These are phyloP conservation scores for Lycocerus yunnanus DNA, from an alignment of 2,888 invertebrate species.

Conservation along the genomic window DNA sequence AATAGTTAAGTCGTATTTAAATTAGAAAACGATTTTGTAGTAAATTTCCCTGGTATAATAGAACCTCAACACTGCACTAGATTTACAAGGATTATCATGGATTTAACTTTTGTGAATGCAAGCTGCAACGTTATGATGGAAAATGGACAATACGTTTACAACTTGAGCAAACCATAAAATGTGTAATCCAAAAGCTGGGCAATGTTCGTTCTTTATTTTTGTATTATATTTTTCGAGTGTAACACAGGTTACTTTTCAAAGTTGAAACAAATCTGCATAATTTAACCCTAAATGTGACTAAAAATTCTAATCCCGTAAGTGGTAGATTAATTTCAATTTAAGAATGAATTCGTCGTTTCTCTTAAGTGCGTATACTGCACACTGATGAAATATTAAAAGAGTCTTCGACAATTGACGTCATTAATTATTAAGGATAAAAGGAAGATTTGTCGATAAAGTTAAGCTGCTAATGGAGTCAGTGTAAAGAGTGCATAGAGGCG, in stretches of 20 bases:
- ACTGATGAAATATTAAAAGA: slow-evolving; percentile 17
- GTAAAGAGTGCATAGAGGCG: slow-evolving; percentile 18
- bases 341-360: not conserved
- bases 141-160: not conserved
- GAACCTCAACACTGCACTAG: not conserved
- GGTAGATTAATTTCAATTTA: not conserved
- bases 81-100: not conserved
- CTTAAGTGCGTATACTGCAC: not conserved
- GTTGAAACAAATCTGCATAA: not conserved
- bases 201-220: not conserved
- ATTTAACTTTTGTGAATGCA: not conserved
- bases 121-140: not conserved
- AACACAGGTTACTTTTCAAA: not conserved
- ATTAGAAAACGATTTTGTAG: not conserved
- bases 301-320: not conserved
- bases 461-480: slow-evolving; percentile 23
- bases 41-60: not conserved
- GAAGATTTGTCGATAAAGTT: slow-evolving; percentile 19
- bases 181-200: not conserved
- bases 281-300: not conserved
- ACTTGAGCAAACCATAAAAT: not conserved
- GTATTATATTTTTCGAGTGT: not conserved
- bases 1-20: not conserved
- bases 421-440: slow-evolving; percentile 25
- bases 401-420: slow-evolving; percentile 20